Percentiles rank a stretch among this genome's conserved stretches.
These are phyloP conservation scores for Scopus umbretta DNA, from an alignment of 2,113 vertebrate genomes.

Conservation along the genomic window DNA sequence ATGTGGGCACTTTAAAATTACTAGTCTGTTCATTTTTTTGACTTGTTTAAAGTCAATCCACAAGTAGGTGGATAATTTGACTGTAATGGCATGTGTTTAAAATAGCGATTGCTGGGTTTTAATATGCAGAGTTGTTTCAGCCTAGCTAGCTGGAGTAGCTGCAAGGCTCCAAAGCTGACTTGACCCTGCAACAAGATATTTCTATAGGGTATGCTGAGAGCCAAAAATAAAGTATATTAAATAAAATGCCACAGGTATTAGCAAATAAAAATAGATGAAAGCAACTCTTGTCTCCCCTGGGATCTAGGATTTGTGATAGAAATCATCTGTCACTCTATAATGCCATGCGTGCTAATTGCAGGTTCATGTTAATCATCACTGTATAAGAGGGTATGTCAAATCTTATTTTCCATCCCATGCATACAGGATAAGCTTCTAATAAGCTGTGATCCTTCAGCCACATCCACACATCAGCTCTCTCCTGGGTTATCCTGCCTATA, in stretches of 20 bases:
- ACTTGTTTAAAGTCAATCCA: conserved; percentile 34
- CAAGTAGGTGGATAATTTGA: conserved; percentile 60
- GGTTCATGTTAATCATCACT: background rate
- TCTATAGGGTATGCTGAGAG: background rate
- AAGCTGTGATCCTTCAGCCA: background rate
- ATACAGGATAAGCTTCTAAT: conserved; percentile 17
- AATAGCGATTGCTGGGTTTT: conserved; percentile 28
- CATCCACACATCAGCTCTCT: background rate
- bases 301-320: background rate
- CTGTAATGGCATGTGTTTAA: conserved; percentile 48
- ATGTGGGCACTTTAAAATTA: conserved; percentile 34
- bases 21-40: conserved; percentile 7
- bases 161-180: background rate
- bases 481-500: background rate
- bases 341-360: conserved; percentile 12
- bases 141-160: background rate
- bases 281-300: background rate
- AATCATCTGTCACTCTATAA: conserved; percentile 7
- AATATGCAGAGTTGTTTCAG: conserved; percentile 19
- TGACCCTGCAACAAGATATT: background rate
- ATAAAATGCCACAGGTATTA: background rate
- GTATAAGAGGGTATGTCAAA: background rate
- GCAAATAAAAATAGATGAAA: conserved; percentile 5
- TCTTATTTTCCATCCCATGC: conserved; percentile 33
- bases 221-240: background rate